Evolutionary conservation across 1,140 invertebrate genomes (phyloP), one percentile per base, ranked within the genome.

Genomic region (Pogonomyrmex barbatus): DNA sequence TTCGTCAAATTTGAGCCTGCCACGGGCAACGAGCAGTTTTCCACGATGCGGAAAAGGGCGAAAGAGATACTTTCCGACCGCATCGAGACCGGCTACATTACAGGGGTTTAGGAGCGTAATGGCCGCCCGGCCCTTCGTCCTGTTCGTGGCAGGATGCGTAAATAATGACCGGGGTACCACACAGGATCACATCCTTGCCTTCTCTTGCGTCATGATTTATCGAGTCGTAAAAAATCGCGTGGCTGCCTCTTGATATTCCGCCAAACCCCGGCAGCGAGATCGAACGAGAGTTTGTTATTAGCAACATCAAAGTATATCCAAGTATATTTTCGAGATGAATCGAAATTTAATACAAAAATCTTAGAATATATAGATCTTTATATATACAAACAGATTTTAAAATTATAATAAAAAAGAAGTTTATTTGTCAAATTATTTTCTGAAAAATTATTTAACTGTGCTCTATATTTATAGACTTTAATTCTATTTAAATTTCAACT

Each of bases 121-220:
- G 65, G 87, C 62, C 58, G 47, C 47, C 76, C 70, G 36, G 54
- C 71, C 85, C 85, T 76, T 87, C 85, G 63, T 70, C 24, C 87
- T 84, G 89, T 36, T 87, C 77, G 30, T 87, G 87, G 73, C 89
- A 90, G 89, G 89, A 90, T 90, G 82, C 89, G 89, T 90, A 88
- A 90, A 90, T 90, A 90, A 90, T 86, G 89, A 90, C 87, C 86
- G 75, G 58, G 47, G 68, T 79, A 84, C 78, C 79, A 33, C 73
- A 58, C 88, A 58, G 52, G 56, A 76, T 36, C 77, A 42, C 67
- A 84, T 87, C 81, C 85, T 76, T 78, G 84, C 78, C 73, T 50
- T 24, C 45, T 78, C 62, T 77, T 68, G 75, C 79, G 67, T 70
- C 81, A 76, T 90, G 89, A 89, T 89, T 90, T 90, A 90, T 75